phyloP scores from a whole-genome alignment of 37 sponge, comb jelly and placozoan species.

The Aplysina aerophoba region DNA sequence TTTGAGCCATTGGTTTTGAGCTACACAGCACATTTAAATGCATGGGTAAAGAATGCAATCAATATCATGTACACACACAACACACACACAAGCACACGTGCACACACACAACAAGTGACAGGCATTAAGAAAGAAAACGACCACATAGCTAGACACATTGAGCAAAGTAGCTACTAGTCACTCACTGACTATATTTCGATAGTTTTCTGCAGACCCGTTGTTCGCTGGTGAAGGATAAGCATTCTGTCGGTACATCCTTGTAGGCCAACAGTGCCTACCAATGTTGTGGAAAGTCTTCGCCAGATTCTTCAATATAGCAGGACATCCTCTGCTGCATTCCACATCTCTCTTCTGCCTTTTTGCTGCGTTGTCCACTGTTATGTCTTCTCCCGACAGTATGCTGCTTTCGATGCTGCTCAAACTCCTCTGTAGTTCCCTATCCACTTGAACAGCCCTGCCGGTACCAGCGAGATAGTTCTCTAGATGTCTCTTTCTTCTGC shows the following conservation, averaged over 20 bases:
- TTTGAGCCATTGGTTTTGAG: constrained; percentile 15
- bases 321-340: neutral
- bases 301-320: neutral
- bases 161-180: neutral
- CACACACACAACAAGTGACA: neutral
- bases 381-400: neutral
- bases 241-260: neutral
- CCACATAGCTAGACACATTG: neutral
- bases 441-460: neutral
- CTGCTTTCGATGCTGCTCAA: neutral
- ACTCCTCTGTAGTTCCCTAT: neutral
- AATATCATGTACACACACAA: neutral
- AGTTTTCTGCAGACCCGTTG: neutral
- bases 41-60: neutral
- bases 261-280: constrained; percentile 17
- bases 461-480: neutral
- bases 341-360: neutral
- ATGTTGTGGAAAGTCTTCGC: neutral
- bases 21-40: no score
- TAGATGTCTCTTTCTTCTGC: neutral
- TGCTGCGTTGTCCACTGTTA: neutral
- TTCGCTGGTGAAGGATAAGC: constrained; percentile 1
- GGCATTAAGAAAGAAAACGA: neutral
- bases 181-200: neutral
- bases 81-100: constrained; percentile 16